phyloP scores from a whole-genome alignment of 2,888 invertebrate genomes.

The Neoaliturus tenellus region DNA sequence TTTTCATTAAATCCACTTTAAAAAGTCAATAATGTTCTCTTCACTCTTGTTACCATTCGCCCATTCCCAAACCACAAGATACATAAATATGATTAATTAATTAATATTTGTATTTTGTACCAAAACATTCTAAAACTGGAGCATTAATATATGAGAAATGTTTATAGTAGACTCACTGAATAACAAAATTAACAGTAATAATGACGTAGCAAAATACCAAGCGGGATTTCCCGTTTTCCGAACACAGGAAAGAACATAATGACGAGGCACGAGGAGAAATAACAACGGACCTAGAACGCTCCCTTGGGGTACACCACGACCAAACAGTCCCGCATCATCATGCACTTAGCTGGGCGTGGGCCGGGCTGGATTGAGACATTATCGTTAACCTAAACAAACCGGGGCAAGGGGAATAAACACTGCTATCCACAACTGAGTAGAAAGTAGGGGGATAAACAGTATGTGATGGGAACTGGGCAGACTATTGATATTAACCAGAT shows the following conservation, averaged over 20 bases:
- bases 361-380: conserved; percentile 12
- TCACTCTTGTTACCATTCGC: no score
- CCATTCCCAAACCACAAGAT: no score
- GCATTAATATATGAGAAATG: no score
- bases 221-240: conserved; percentile 1
- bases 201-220: no score
- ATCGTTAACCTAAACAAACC: conserved; percentile 35
- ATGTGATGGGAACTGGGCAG: not conserved
- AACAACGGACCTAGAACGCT: conserved; percentile 1
- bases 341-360: not conserved
- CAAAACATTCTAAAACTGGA: no score
- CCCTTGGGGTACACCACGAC: conserved; percentile 5
- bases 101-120: no score
- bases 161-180: no score
- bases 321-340: conserved; percentile 1
- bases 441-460: not conserved
- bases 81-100: no score
- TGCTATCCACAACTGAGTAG: not conserved
- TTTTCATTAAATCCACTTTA: no score
- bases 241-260: not conserved
- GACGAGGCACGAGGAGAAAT: conserved; percentile 1
- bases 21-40: no score
- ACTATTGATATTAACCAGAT: no score
- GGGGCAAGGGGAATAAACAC: not conserved
- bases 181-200: no score